Percentiles rank a stretch among this genome's conserved stretches.
phyloP scores from a whole-genome alignment of 2,797 vertebrate species.

The Geotrypetes seraphini region DNA sequence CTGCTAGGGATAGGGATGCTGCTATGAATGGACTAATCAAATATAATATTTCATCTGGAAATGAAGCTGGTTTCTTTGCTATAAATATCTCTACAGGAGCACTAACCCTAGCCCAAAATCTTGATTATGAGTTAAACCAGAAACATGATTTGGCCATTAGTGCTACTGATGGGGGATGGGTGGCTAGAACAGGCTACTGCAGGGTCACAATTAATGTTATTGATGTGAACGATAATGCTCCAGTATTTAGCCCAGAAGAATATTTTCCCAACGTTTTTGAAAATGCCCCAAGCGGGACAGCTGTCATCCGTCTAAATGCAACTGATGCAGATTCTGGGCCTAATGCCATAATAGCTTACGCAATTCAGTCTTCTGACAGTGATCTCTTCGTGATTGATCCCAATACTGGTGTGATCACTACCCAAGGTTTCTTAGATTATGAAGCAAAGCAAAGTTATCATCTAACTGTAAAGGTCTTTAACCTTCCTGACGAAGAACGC shows the following conservation, averaged over 20 bases:
- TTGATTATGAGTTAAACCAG: conserved; percentile 80
- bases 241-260: conserved; percentile 73
- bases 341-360: conserved; percentile 83
- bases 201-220: conserved; percentile 71
- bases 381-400: conserved; percentile 95
- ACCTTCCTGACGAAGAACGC: conserved; percentile 91
- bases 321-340: conserved; percentile 77
- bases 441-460: conserved; percentile 94
- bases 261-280: conserved; percentile 85
- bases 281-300: conserved; percentile 93
- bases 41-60: conserved; percentile 82
- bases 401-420: conserved; percentile 87
- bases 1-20: conserved; percentile 79
- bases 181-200: conserved; percentile 80
- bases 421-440: conserved; percentile 97
- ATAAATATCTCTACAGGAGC: conserved; percentile 80
- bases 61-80: conserved; percentile 70
- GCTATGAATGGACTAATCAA: conserved; percentile 82
- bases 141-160: conserved; percentile 79
- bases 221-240: conserved; percentile 91
- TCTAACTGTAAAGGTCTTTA: conserved; percentile 88
- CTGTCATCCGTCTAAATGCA: conserved; percentile 79
- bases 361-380: conserved; percentile 88
- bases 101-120: conserved; percentile 62
- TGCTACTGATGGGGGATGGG: conserved; percentile 88